phyloP scores from a whole-genome alignment of 2,888 invertebrate genomes.

The Auanema sp. region DNA sequence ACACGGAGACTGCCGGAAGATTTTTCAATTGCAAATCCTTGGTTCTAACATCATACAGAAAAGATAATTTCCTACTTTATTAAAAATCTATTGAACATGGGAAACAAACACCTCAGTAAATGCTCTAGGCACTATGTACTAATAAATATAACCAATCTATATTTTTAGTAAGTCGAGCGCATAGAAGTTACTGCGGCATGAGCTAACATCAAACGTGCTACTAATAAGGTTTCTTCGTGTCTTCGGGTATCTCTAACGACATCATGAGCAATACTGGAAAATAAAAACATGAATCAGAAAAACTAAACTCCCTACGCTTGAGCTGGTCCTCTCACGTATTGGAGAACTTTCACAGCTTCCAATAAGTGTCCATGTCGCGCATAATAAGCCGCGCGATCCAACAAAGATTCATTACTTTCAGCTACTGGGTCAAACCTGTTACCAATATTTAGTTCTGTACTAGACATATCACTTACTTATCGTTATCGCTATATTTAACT shows the following conservation, averaged over 20 bases:
- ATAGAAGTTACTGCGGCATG: constrained; percentile 41
- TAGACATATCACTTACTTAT: constrained; percentile 11
- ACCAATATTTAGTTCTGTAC: neutral
- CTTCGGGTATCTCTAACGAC: constrained; percentile 40
- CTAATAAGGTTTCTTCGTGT: constrained; percentile 38
- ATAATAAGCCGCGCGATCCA: constrained; percentile 31
- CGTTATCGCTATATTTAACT: constrained; percentile 8
- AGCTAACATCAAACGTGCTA: constrained; percentile 36
- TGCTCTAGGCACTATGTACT: too few species aligned
- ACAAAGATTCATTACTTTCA: constrained; percentile 27
- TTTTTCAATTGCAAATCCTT: too few species aligned
- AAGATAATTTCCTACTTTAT: too few species aligned
- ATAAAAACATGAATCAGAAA: neutral
- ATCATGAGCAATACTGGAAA: constrained; percentile 30
- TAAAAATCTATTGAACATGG: too few species aligned
- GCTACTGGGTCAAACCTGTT: constrained; percentile 21
- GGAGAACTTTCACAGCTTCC: constrained; percentile 37
- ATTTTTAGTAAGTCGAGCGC: constrained; percentile 32
- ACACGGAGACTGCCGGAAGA: too few species aligned
- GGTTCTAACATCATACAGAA: too few species aligned
- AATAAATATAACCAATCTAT: neutral
- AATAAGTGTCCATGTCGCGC: constrained; percentile 27
- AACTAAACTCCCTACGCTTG: constrained; percentile 15
- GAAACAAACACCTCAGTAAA: too few species aligned
- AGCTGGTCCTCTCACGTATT: constrained; percentile 32